A percentile compares a stretch with the other conserved stretches of the same genome.
Evolutionary conservation across 2,797 vertebrate species (phyloP).

Genomic region (Eupleurogrammus muticus): DNA sequence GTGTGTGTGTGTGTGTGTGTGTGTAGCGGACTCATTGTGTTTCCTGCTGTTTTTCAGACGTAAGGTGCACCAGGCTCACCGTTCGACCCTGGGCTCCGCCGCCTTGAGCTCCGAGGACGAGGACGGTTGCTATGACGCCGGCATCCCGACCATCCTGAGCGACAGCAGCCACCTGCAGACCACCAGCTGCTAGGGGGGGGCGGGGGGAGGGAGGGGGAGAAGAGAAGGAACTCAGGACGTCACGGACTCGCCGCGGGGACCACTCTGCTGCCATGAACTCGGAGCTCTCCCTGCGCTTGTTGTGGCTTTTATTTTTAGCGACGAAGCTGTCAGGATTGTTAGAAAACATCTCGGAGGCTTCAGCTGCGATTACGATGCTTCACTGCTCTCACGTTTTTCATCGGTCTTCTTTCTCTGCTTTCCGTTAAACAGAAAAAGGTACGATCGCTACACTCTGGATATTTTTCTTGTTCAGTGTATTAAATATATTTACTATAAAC

Average conservation of each 20-base stretch:
- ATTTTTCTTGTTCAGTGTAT: slow-evolving; percentile 19
- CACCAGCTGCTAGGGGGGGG: slow-evolving; percentile 81
- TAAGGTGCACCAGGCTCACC: slow-evolving; percentile 83
- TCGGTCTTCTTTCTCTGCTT: slow-evolving; percentile 28
- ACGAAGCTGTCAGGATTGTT: slow-evolving; percentile 41
- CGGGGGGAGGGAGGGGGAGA: neutral
- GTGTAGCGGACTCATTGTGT: too few species aligned
- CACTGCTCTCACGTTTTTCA: slow-evolving; percentile 26
- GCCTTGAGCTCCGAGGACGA: slow-evolving; percentile 92
- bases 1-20: too few species aligned
- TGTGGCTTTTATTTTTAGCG: slow-evolving; percentile 54
- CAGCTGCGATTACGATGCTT: slow-evolving; percentile 36
- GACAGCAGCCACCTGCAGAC: slow-evolving; percentile 88
- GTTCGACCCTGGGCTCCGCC: slow-evolving; percentile 77
- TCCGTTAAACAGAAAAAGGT: slow-evolving; percentile 7
- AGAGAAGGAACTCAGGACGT: slow-evolving; percentile 42
- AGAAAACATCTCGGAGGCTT: slow-evolving; percentile 41
- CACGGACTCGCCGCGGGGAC: slow-evolving; percentile 21
- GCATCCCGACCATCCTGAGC: slow-evolving; percentile 85
- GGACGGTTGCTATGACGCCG: slow-evolving; percentile 84
- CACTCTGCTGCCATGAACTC: slow-evolving; percentile 43
- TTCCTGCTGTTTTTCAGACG: slow-evolving; percentile 68
- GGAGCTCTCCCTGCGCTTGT: slow-evolving; percentile 43
- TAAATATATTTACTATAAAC: slow-evolving; percentile 6
- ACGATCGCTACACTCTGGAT: slow-evolving; percentile 17